A percentile compares a stretch with the other conserved stretches of the same genome.
Evolutionary conservation across 1,140 invertebrate genomes (phyloP).

Genomic region (Penaeus chinensis): DNA sequence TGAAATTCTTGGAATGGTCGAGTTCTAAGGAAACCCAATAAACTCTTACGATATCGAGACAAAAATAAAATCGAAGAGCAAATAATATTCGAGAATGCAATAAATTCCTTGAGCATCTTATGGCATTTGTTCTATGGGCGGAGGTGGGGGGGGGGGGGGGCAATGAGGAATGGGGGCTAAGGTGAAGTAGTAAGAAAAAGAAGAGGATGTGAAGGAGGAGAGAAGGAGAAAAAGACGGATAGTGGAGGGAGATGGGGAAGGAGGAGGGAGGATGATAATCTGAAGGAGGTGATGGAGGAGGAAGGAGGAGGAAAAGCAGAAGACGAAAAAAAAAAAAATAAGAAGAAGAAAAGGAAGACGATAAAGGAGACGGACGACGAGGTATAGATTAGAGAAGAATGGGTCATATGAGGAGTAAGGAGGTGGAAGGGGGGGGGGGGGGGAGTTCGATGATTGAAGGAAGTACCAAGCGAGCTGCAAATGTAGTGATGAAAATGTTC

Average conservation of each 20-base stretch:
- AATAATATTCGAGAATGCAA: conserved; percentile 44
- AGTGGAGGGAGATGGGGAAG: no score
- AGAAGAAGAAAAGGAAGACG: no score
- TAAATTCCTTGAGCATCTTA: conserved; percentile 50
- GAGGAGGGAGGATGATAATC: no score
- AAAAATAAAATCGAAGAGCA: conserved; percentile 33
- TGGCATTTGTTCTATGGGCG: conserved; percentile 54
- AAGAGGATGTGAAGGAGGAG: conserved; percentile 40
- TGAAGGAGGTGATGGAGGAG: no score
- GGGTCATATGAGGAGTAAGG: no score
- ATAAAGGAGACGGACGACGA: no score
- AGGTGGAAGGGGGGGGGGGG: no score
- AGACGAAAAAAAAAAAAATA: no score
- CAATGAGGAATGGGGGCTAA: neutral
- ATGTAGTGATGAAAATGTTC: conserved; percentile 49
- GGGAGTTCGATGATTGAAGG: no score
- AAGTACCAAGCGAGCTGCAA: conserved; percentile 18
- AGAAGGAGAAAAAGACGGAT: no score
- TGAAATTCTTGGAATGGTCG: conserved; percentile 40
- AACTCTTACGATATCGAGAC: conserved; percentile 15
- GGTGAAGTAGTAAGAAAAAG: neutral
- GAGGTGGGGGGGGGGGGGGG: neutral
- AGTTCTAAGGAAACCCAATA: conserved; percentile 33
- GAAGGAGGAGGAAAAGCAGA: no score
- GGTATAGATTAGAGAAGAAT: no score